Evolutionary conservation across 2,113 vertebrate species (phyloP).

Genomic region (Brienomyrus longianalis): DNA sequence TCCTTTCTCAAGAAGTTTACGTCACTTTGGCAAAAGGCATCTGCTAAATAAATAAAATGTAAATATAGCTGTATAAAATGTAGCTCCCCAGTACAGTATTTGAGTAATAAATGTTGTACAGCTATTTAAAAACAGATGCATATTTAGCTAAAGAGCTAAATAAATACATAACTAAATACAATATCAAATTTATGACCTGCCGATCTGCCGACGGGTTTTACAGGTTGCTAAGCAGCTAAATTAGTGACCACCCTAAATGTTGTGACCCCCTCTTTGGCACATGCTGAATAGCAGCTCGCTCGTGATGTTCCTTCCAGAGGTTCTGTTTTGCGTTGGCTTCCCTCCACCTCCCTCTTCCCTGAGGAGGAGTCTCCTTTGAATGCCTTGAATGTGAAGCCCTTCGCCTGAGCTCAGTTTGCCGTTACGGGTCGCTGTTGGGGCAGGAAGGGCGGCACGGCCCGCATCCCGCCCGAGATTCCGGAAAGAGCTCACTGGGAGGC

Average conservation of each 20-base stretch:
- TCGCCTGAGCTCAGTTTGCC: neutral
- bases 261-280: neutral
- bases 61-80: conserved; percentile 5
- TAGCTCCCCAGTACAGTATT: conserved; percentile 29
- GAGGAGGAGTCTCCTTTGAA: neutral
- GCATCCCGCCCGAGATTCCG: neutral
- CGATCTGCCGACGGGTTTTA: neutral
- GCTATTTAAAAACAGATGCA: neutral
- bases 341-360: neutral
- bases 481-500: neutral
- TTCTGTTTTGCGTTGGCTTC: neutral
- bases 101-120: neutral
- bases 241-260: neutral
- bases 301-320: neutral
- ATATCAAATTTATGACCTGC: neutral
- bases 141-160: neutral
- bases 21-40: neutral
- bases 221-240: neutral
- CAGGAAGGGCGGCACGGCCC: conserved; percentile 8
- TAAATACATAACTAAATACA: neutral
- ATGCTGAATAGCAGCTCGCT: neutral
- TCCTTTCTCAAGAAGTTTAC: conserved; percentile 18
- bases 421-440: neutral
- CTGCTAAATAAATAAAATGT: neutral
- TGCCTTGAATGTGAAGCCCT: neutral